Percentiles rank a stretch among this genome's conserved stretches.
phyloP scores from a whole-genome alignment of 2,797 vertebrate genomes.

The Tamandua tetradactyla region DNA sequence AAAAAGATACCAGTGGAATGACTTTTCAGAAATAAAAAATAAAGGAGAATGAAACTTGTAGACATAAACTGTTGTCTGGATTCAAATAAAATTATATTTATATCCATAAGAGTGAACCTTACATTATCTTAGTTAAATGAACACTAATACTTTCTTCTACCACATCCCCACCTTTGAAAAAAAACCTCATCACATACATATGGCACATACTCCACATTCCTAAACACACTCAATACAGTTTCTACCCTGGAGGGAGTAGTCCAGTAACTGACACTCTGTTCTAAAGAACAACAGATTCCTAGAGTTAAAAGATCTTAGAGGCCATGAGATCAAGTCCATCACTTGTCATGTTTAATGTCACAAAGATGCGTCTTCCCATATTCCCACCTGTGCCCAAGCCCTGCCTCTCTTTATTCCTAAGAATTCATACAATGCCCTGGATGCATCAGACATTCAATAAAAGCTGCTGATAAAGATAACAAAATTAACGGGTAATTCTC shows the following conservation, averaged over 20 bases:
- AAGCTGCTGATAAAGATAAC: not conserved
- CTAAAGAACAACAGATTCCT: not conserved
- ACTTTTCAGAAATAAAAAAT: not conserved
- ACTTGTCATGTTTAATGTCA: not conserved
- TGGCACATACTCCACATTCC: not conserved
- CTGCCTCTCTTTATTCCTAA: not conserved
- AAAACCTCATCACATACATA: not conserved
- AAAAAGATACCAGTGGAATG: not conserved
- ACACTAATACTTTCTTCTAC: not conserved
- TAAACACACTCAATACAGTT: not conserved
- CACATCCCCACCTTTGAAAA: not conserved
- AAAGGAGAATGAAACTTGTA: not conserved
- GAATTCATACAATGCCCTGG: not conserved
- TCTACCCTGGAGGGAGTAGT: not conserved
- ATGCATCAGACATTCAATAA: not conserved
- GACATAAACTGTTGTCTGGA: not conserved
- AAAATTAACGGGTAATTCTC: not conserved
- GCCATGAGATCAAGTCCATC: not conserved
- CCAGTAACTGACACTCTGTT: not conserved
- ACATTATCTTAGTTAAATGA: not conserved
- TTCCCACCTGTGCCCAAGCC: not conserved
- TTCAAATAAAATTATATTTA: not conserved
- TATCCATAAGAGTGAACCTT: not conserved
- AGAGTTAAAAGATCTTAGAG: not conserved
- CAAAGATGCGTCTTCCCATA: not conserved